These are phyloP conservation scores for Troglohyphantes excavatus DNA, from an alignment of 2,888 invertebrate genomes.

Conservation along the genomic window DNA sequence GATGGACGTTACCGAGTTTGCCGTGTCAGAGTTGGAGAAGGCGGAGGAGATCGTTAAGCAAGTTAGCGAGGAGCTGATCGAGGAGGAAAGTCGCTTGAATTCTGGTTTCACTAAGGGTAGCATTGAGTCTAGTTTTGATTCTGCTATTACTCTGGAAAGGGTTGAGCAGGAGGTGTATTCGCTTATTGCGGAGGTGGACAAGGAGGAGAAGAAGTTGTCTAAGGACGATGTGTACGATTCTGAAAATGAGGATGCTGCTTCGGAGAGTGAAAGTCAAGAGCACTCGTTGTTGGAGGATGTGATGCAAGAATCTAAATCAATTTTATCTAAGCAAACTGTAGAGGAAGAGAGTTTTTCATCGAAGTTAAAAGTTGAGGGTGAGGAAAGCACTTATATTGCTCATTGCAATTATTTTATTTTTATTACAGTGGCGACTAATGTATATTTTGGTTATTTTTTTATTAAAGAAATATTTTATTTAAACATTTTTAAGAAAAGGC, in stretches of 20 bases:
- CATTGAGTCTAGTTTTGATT: slow-evolving; percentile 23
- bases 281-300: slow-evolving; percentile 6
- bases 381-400: slow-evolving; percentile 64
- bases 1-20: slow-evolving; percentile 39
- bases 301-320: slow-evolving; percentile 15
- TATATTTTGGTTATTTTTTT: no score
- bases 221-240: slow-evolving; percentile 21
- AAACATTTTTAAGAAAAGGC: no score
- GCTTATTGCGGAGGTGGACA: slow-evolving; percentile 71
- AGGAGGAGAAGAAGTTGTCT: slow-evolving; percentile 68
- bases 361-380: slow-evolving; percentile 59
- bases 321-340: neutral
- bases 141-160: slow-evolving; percentile 66
- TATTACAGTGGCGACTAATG: no score
- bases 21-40: slow-evolving; percentile 60
- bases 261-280: slow-evolving; percentile 24
- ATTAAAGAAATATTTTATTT: no score
- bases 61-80: slow-evolving; percentile 48
- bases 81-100: slow-evolving; percentile 51
- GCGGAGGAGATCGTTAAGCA: slow-evolving; percentile 76
- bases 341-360: slow-evolving; percentile 33
- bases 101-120: slow-evolving; percentile 15
- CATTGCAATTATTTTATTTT: neutral
- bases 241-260: slow-evolving; percentile 1
- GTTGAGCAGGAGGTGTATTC: slow-evolving; percentile 74